Base-by-base conservation (phyloP, 2,888 invertebrate genomes). In the Odontocerum albicorne region DNA sequence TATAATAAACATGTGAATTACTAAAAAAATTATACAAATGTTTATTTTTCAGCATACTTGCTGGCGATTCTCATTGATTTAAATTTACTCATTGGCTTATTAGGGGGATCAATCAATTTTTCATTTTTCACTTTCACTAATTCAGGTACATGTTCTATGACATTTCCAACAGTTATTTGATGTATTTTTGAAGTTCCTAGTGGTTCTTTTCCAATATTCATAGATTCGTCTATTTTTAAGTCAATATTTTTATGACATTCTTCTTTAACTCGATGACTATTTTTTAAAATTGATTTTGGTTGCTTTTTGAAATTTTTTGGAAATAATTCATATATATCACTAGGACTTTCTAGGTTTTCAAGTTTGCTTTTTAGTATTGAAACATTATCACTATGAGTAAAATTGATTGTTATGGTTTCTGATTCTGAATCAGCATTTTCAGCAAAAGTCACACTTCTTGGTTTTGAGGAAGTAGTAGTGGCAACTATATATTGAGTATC, bases 271-370 rank as follows among this genome's bases (percentile, higher is more conserved):
- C 42, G 45, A 20, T 61, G 53, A 0, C 69, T 66, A 65, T 74
- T 74, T 63, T 73, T 77, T 4, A 77, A 67, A 59, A 77, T 75
- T 19, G 77, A 74, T 50, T 65, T 68, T 21, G 68, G 67, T 62
- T 59, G 64, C 32, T 59, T 61, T 63, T 72, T 71, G 4, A 66
- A 62, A 54, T 67, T 55, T 45, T 57, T 31, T 12, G 70, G 62
- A 62, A 68, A 68, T 20, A 67, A 70, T 63, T 65, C 62, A 67
- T 77, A 77, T 43, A 79, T 64, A 65, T 79, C 77, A 66, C 73
- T 74, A 33, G 78, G 78, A 62, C 73, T 77, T 20, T 60, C 61
- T 39, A 79, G 71, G 73, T 75, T 54, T 65, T 70, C 62, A 63
- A 70, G 74, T 10, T 64, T 62, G 49, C 67, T 63, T 32, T 57